Evolutionary conservation across 2,888 invertebrate species (phyloP), one percentile per base, ranked within the genome.

Genomic region (Prenolepis imparis): DNA sequence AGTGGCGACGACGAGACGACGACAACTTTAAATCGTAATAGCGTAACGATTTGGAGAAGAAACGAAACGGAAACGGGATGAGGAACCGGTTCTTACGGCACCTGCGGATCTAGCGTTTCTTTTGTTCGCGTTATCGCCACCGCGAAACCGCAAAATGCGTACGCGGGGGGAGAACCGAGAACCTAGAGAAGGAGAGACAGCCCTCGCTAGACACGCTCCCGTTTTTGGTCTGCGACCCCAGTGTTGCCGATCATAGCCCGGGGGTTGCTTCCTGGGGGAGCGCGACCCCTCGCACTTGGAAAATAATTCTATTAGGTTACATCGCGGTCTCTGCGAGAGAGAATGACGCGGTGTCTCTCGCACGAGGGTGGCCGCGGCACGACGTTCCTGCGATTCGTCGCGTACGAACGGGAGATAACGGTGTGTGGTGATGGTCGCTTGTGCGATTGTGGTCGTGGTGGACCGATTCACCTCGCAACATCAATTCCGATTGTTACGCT

Each of bases 221-320:
- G 77, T 57, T 63, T 63, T 48, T 88, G 86, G 88, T 84, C 83
- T 61, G 68, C 91, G 91, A 90, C 91, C 87, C 91, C 87, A 77
- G n/a, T 86, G 83, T 18, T 82, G 72, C 55, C 78, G 78, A 66
- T 41, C 77, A 21, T 59, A 32, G 70, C 59, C 59, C 70, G 59
- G 59, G 78, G 78, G 70, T 61, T 81, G 84, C 82, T 91, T 87
- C 86, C 89, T 86, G 86, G 88, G 90, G 88, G 87, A 87, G 86
- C 91, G 55, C 89, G 90, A 89, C 91, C 90, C 89, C 92, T 90
- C 91, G 88, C 90, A 90, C 91, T 92, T 89, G 88, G 86, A 89
- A 92, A 93, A 93, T 93, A 93, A 93, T 93, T 93, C 93, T 92
- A 93, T 93, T 93, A 93, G 92, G 91, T 91, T 90, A 90, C 89